A percentile compares a stretch with the other conserved stretches of the same genome.
Evolutionary conservation across 35 echinoderm and acorn worm species (phyloP).

Genomic region (Apostichopus japonicus): DNA sequence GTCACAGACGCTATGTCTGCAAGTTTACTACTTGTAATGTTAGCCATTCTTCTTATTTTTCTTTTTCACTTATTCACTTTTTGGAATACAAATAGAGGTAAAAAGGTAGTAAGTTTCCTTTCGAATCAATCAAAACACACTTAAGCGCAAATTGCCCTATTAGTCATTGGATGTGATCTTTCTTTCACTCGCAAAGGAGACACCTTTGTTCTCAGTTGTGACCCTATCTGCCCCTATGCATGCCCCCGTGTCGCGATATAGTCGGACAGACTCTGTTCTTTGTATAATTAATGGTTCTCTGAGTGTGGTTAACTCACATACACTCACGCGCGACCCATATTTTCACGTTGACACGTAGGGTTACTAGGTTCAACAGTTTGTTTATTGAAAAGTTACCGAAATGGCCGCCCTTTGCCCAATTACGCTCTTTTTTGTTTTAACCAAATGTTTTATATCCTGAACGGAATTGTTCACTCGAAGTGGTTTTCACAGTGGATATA

Average conservation of each 20-base stretch:
- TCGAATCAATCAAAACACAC: conserved; percentile 43
- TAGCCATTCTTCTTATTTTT: too few relatives aligned
- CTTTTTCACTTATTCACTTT: too few relatives aligned
- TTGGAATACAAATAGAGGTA: too few relatives aligned
- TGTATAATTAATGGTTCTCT: conserved; percentile 14
- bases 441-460: too few relatives aligned
- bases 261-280: neutral
- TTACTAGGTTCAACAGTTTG: conserved; percentile 41
- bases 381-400: conserved; percentile 51
- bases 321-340: conserved; percentile 26
- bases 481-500: too few relatives aligned
- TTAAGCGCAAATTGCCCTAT: conserved; percentile 48
- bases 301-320: neutral
- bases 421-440: conserved; percentile 1
- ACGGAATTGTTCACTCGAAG: too few relatives aligned
- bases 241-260: conserved; percentile 6
- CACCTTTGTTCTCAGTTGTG: conserved; percentile 14
- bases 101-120: neutral
- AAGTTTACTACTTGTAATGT: too few relatives aligned
- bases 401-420: conserved; percentile 38
- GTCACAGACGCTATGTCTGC: too few relatives aligned
- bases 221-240: conserved; percentile 11
- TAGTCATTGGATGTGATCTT: conserved; percentile 33
- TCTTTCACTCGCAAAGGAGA: neutral
- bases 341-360: conserved; percentile 6